These are phyloP conservation scores for Elaphurus davidianus DNA, from an alignment of 2,113 vertebrate species.

Conservation along the genomic window DNA sequence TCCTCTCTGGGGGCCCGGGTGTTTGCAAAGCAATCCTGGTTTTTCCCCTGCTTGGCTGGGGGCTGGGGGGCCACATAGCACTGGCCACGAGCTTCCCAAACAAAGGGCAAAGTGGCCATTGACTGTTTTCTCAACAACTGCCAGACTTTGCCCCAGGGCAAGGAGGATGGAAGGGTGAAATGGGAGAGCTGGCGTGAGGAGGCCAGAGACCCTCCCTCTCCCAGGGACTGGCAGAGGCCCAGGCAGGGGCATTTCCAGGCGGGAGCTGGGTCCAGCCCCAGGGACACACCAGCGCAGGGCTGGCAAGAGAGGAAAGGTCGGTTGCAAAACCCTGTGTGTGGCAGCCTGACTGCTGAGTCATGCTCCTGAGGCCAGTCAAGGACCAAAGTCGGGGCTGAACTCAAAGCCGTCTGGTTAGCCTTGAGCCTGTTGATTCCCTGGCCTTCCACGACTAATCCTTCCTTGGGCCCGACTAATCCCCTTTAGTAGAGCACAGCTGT, in stretches of 20 bases:
- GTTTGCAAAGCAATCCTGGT: background rate
- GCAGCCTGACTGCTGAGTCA: slow-evolving; percentile 46
- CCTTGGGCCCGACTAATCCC: background rate
- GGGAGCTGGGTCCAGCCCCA: background rate
- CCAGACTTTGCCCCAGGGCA: background rate
- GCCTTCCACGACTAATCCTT: background rate
- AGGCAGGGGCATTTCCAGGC: background rate
- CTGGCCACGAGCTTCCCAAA: background rate
- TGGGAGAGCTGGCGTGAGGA: background rate
- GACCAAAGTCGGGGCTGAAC: background rate
- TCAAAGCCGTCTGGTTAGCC: accelerated
- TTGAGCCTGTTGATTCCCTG: no score
- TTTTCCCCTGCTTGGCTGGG: background rate
- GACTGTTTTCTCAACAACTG: background rate
- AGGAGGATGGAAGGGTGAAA: background rate
- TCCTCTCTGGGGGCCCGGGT: background rate
- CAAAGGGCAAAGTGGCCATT: background rate
- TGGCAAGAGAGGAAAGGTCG: background rate
- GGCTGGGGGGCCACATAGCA: background rate
- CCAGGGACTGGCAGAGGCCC: background rate
- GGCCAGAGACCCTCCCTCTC: background rate
- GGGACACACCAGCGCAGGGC: background rate
- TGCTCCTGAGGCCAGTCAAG: background rate
- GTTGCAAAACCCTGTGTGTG: background rate
- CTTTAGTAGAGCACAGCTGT: background rate